Conservation (phyloP, 2,113 vertebrate genomes). For the Canis aureus region DNA sequence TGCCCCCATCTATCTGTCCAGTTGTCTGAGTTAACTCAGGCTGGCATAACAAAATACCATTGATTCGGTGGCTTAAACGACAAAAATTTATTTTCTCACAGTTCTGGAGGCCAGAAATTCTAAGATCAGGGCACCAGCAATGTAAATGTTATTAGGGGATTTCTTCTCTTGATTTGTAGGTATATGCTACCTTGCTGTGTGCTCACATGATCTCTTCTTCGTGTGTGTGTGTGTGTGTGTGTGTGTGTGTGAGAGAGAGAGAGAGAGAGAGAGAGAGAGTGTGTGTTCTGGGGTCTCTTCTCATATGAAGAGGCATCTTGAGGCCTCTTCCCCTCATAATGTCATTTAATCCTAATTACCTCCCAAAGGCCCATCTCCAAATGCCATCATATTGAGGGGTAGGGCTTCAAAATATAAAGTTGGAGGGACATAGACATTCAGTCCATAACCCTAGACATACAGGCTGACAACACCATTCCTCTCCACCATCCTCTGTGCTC, state of each 20-base stretch:
- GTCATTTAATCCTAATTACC: not conserved
- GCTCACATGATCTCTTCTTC: not conserved
- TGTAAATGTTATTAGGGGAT: not conserved
- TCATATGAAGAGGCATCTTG: not conserved
- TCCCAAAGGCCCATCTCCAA: not conserved
- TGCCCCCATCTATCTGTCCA: not conserved
- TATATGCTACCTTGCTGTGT: too few species aligned
- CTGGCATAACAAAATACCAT: not conserved
- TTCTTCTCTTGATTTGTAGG: not conserved
- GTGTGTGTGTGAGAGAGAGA: not conserved
- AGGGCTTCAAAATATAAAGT: not conserved
- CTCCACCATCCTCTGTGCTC: not conserved
- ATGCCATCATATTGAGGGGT: not conserved
- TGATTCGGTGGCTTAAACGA: not conserved
- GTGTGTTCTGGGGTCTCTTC: not conserved
- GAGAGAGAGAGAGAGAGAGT: not conserved
- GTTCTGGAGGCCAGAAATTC: not conserved
- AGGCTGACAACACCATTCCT: not conserved
- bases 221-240: not conserved
- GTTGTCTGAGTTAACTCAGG: not conserved
- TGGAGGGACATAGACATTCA: not conserved
- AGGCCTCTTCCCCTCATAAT: not conserved
- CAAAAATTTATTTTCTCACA: not conserved
- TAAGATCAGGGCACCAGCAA: not conserved
- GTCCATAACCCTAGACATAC: not conserved